A percentile compares a stretch with the other conserved stretches of the same genome.
These are phyloP conservation scores for Australoheros facetus DNA, from an alignment of 2,797 vertebrate genomes.

Conservation along the genomic window DNA sequence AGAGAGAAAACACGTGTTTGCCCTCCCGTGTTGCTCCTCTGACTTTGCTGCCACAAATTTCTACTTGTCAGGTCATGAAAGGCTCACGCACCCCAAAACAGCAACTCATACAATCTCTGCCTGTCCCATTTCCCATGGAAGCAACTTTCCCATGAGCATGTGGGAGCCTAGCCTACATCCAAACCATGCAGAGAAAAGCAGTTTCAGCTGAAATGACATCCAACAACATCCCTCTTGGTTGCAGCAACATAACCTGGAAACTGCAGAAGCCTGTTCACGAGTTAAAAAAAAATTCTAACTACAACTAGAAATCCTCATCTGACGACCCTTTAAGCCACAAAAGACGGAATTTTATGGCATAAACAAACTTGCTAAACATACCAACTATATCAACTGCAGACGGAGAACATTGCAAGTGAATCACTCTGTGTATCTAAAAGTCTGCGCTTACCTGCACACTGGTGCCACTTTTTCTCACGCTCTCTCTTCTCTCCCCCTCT, in stretches of 20 bases:
- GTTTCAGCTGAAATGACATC: constrained; percentile 7
- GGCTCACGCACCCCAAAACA: constrained; percentile 28
- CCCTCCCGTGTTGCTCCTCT: constrained; percentile 42
- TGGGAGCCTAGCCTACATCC: constrained; percentile 4
- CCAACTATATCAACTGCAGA: background rate
- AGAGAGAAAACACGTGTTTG: constrained; percentile 57
- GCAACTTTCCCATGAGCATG: constrained; percentile 51
- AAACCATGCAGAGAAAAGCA: constrained; percentile 15
- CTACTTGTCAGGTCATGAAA: constrained; percentile 35
- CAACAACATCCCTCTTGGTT: background rate
- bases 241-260: background rate
- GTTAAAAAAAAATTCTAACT: background rate
- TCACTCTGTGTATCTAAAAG: background rate
- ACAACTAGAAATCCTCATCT: background rate
- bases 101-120: constrained; percentile 37
- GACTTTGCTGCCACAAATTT: constrained; percentile 67
- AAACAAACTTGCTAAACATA: background rate
- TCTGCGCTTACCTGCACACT: constrained; percentile 67
- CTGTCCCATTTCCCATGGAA: constrained; percentile 43
- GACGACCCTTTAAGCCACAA: background rate
- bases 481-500: constrained; percentile 43
- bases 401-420: background rate
- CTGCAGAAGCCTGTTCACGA: background rate
- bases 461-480: constrained; percentile 45
- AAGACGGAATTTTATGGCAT: background rate